phyloP scores from a whole-genome alignment of 2,797 vertebrate genomes.

The Distichodus sexfasciatus region DNA sequence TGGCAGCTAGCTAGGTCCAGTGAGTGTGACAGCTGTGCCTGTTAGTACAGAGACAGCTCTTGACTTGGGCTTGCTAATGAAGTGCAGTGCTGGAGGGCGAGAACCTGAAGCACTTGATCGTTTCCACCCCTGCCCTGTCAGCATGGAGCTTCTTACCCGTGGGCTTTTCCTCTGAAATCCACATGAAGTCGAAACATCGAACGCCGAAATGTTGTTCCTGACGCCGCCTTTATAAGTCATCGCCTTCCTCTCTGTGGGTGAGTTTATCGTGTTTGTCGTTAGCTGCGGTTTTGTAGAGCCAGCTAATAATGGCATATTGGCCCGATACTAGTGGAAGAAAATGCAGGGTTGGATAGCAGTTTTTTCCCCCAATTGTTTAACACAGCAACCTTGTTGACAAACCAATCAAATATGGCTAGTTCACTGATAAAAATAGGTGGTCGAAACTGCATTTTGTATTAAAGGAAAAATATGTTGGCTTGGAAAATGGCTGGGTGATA shows the following conservation, averaged over 20 bases:
- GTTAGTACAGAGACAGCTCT: conserved; percentile 24
- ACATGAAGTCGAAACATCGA: not conserved
- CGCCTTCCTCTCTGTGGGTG: not conserved
- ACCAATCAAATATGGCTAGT: no score
- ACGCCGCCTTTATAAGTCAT: no score
- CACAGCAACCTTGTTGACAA: no score
- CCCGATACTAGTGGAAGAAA: not conserved
- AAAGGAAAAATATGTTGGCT: no score
- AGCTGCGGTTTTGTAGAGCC: not conserved
- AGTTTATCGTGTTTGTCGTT: not conserved
- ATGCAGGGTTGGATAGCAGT: no score
- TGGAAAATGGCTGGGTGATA: no score
- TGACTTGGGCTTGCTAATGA: conserved; percentile 30
- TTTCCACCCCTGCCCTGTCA: conserved; percentile 4
- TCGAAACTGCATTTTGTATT: no score
- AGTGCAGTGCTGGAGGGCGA: conserved; percentile 21
- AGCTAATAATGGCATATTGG: not conserved
- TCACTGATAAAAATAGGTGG: no score
- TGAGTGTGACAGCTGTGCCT: conserved; percentile 30
- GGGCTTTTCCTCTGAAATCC: not conserved
- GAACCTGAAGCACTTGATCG: conserved; percentile 14
- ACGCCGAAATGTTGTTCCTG: not conserved
- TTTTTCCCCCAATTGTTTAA: no score
- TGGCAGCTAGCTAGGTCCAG: conserved; percentile 22
- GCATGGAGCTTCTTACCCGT: not conserved